These are phyloP conservation scores for Hylia prasina DNA, from an alignment of 2,113 vertebrate species.

Conservation along the genomic window DNA sequence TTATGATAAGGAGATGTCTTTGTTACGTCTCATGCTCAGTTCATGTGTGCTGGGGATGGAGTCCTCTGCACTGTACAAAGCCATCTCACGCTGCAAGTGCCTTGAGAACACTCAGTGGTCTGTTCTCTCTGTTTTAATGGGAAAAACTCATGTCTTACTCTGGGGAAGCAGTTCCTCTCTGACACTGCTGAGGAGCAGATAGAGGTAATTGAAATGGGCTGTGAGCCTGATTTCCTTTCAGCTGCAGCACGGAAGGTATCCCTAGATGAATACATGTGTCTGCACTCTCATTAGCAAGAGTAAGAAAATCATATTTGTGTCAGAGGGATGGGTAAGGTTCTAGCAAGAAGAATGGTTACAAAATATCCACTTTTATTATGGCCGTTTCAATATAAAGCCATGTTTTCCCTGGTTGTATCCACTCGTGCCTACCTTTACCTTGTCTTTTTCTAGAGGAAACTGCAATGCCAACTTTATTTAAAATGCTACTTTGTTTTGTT, in stretches of 20 bases:
- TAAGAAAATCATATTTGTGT: not conserved
- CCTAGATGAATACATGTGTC: not conserved
- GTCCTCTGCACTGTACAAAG: not conserved
- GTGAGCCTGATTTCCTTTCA: not conserved
- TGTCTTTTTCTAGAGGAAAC: not conserved
- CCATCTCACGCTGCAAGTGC: not conserved
- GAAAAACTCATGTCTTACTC: not conserved
- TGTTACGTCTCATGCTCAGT: fast-evolving
- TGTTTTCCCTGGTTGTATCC: not conserved
- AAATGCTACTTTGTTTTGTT: not conserved
- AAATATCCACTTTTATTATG: not conserved
- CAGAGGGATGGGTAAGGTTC: not conserved
- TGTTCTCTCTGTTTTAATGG: not conserved
- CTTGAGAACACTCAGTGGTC: not conserved
- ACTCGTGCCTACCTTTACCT: not conserved
- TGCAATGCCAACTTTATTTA: not conserved
- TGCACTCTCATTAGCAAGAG: not conserved
- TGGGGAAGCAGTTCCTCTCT: not conserved
- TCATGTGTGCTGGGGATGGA: fast-evolving
- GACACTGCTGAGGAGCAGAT: not conserved
- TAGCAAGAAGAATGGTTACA: not conserved
- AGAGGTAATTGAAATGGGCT: not conserved
- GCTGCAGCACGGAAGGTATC: fast-evolving
- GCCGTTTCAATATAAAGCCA: not conserved
- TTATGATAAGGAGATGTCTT: not conserved